Evolutionary conservation across 1,140 invertebrate genomes (phyloP).

Genomic region (Macrotrachela quadricornifera): DNA sequence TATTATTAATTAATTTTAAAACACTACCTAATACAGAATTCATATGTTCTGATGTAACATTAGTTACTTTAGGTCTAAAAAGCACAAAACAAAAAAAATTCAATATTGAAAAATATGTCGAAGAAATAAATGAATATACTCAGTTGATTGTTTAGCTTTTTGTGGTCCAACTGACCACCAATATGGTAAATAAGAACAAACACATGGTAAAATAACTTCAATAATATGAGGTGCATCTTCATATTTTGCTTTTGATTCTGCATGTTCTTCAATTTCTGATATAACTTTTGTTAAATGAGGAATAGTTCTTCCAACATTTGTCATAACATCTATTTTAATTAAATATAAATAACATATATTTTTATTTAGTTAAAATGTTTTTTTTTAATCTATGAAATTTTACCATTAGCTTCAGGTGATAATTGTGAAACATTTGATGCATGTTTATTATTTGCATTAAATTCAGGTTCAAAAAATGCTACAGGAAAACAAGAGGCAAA

Average conservation of each 20-base stretch:
- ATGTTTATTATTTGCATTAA: constrained; percentile 89
- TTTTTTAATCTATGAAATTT: too few species aligned
- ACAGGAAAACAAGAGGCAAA: constrained; percentile 96
- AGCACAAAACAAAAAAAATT: constrained; percentile 8
- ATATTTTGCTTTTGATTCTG: constrained; percentile 76
- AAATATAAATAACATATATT: neutral
- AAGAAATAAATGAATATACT: constrained; percentile 8
- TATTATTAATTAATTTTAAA: constrained; percentile 81
- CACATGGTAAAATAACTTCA: constrained; percentile 79
- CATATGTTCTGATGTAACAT: constrained; percentile 70
- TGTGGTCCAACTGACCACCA: constrained; percentile 92
- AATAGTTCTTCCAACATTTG: constrained; percentile 76
- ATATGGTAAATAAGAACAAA: constrained; percentile 54
- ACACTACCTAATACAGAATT: constrained; percentile 85
- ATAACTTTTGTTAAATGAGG: constrained; percentile 70
- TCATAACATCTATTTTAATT: constrained; percentile 58
- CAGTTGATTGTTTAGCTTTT: too few species aligned
- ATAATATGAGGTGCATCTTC: constrained; percentile 77
- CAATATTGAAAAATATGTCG: constrained; percentile 14
- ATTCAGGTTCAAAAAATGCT: constrained; percentile 82
- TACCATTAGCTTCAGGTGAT: constrained; percentile 76
- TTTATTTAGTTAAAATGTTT: neutral
- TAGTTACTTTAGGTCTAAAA: constrained; percentile 7
- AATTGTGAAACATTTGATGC: constrained; percentile 80
- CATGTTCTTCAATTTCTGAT: constrained; percentile 74